Percentiles rank a stretch among this genome's conserved stretches.
phyloP scores from a whole-genome alignment of 2,797 vertebrate genomes.

The Rallus crepitans region DNA sequence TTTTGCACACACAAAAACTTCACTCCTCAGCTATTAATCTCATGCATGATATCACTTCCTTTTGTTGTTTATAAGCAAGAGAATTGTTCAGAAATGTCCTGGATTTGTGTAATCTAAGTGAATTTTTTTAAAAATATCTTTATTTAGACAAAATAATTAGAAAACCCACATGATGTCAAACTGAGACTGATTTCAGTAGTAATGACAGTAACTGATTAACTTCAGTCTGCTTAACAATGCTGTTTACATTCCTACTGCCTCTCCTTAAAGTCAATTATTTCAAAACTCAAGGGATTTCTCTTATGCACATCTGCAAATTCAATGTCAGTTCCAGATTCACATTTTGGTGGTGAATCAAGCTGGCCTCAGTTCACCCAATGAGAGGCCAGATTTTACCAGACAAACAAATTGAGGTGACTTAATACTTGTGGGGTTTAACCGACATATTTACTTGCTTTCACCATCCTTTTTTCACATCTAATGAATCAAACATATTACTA shows the following conservation, averaged over 20 bases:
- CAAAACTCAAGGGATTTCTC: slow-evolving; percentile 71
- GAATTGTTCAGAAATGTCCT: slow-evolving; percentile 18
- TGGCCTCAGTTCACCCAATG: slow-evolving; percentile 66
- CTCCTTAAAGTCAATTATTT: slow-evolving; percentile 57
- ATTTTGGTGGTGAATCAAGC: slow-evolving; percentile 77
- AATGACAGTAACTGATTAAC: slow-evolving; percentile 49
- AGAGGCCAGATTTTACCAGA: slow-evolving; percentile 71
- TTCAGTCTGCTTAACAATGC: slow-evolving; percentile 13
- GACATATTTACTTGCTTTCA: slow-evolving; percentile 55
- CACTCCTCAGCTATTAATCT: slow-evolving; percentile 23
- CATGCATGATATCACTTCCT: slow-evolving; percentile 61
- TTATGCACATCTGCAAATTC: slow-evolving; percentile 83
- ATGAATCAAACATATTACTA: slow-evolving; percentile 22
- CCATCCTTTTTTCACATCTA: slow-evolving; percentile 41
- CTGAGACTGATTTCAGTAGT: slow-evolving; percentile 41
- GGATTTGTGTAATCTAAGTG: neutral
- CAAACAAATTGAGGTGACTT: slow-evolving; percentile 78
- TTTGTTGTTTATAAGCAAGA: slow-evolving; percentile 68
- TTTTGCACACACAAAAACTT: neutral
- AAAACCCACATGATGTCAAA: slow-evolving; percentile 40
- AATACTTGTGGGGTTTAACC: slow-evolving; percentile 71
- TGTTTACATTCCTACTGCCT: slow-evolving; percentile 58
- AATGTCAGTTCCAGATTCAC: slow-evolving; percentile 76
- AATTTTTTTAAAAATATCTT: neutral
- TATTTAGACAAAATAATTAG: slow-evolving; percentile 46